Conservation (phyloP, 2,113 vertebrate genomes). For the Toxotes chatareus region DNA sequence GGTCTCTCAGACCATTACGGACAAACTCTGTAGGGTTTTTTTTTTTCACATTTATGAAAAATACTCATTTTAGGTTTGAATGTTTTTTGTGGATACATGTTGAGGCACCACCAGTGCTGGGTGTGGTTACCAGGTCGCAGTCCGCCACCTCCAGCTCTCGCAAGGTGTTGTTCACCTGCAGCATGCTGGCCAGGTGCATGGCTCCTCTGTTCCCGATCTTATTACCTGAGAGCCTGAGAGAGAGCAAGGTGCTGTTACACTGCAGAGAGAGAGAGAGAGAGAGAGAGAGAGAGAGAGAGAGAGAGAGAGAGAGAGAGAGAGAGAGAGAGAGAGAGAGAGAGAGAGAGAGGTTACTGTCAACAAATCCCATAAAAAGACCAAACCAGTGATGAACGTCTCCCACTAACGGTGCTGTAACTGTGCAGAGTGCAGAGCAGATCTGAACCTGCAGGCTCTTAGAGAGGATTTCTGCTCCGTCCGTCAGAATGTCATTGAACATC, state of each 20-base stretch:
- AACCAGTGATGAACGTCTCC: not conserved
- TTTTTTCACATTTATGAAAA: too few species aligned
- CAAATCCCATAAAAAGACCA: too few species aligned
- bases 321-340: not conserved
- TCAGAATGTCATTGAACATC: constrained; percentile 89
- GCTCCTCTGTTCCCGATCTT: constrained; percentile 89
- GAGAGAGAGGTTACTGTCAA: too few species aligned
- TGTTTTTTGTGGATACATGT: too few species aligned
- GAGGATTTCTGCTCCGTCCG: constrained; percentile 86
- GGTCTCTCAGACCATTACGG: not conserved
- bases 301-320: constrained; percentile 70
- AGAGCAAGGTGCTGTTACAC: constrained; percentile 84
- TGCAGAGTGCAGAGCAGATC: not conserved
- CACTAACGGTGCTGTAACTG: too few species aligned
- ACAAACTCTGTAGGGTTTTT: too few species aligned
- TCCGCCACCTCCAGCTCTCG: constrained; percentile 89
- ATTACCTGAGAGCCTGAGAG: constrained; percentile 91
- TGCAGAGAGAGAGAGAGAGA: constrained; percentile 61
- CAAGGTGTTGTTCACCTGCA: constrained; percentile 87
- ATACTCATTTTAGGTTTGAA: too few species aligned
- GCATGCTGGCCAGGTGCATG: constrained; percentile 88
- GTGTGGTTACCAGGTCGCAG: constrained; percentile 88
- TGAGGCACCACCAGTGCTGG: not conserved
- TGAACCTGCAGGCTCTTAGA: constrained; percentile 83
- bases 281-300: too few species aligned